Percentiles rank a stretch among this genome's conserved stretches.
phyloP scores from a whole-genome alignment of 2,113 vertebrate species.

The Chiloscyllium plagiosum region DNA sequence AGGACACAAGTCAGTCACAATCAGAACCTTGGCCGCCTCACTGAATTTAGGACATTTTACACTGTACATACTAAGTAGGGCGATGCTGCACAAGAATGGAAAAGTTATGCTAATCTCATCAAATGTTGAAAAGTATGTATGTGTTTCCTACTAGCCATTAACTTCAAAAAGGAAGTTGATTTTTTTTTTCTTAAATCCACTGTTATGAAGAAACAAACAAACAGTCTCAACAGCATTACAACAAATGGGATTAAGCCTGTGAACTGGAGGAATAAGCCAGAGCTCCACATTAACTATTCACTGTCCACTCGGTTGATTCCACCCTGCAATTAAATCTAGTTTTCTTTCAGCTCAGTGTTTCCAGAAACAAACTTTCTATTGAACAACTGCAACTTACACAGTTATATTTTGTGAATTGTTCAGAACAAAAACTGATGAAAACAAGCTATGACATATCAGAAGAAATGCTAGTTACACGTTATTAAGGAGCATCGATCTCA shows the following conservation, averaged over 20 bases:
- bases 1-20: slow-evolving; percentile 12
- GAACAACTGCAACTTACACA: background rate
- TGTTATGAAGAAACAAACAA: background rate
- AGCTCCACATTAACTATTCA: background rate
- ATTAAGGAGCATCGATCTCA: background rate
- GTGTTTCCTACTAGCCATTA: too few relatives aligned
- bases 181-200: background rate
- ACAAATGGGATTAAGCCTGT: background rate
- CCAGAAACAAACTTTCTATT: background rate
- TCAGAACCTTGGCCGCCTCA: background rate
- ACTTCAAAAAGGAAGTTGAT: background rate
- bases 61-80: slow-evolving; percentile 5
- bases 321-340: background rate
- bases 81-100: too few relatives aligned
- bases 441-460: background rate
- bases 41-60: slow-evolving; percentile 8
- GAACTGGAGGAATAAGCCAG: slow-evolving; percentile 2
- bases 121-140: background rate
- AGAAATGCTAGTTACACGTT: background rate
- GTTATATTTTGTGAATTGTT: background rate
- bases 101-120: background rate
- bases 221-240: slow-evolving; percentile 21
- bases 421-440: background rate
- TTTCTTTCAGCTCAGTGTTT: background rate
- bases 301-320: background rate